Evolutionary conservation across 2,888 invertebrate species (phyloP), one percentile per base, ranked within the genome.

Genomic region (Lymantria monacha): DNA sequence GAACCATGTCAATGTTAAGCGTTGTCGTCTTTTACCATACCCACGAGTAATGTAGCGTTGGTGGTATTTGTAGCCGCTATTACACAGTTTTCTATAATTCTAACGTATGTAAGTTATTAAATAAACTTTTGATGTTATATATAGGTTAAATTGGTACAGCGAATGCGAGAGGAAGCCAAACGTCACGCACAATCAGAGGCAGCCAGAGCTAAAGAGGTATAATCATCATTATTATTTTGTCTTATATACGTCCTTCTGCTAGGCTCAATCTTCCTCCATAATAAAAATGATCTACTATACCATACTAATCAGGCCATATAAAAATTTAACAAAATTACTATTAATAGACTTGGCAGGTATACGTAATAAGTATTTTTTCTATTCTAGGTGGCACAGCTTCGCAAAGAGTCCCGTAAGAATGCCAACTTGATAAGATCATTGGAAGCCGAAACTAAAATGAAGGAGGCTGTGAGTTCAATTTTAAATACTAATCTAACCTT

Each of bases 131-230:
- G 1, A 30, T 13, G 30, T 43, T 53, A 9, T 31, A 76, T 65
- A 11, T 67, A 94, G 93, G 96, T 97, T 0, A 94, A 95, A 76
- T 88, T 99, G 49, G 95, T 99, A 73, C 97, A 97, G 75, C 97
- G 97, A 85, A 98, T 99, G 94, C 96, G 97, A 51, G 97, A 97
- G 53, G 99, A 99, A 79, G 94, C 95, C 7, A 95, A 94, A 69
- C 94, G 96, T 49, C 97, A 97, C 73, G 96, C 97, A 63, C 95
- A 97, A 75, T 94, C 95, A 8, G 97, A 98, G 76, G 90, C 94
- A 14, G 93, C 92, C 37, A 93, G 96, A 64, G 94, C 95, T 46
- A 94, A 96, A 66, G 98, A 98, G 92, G 89, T 85, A 67, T 50
- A n/a, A n/a, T n/a, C n/a, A n/a, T n/a, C n/a, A n/a, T n/a, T n/a